Conservation (phyloP, 2,888 invertebrate species). For the Trachelus troglodyta region DNA sequence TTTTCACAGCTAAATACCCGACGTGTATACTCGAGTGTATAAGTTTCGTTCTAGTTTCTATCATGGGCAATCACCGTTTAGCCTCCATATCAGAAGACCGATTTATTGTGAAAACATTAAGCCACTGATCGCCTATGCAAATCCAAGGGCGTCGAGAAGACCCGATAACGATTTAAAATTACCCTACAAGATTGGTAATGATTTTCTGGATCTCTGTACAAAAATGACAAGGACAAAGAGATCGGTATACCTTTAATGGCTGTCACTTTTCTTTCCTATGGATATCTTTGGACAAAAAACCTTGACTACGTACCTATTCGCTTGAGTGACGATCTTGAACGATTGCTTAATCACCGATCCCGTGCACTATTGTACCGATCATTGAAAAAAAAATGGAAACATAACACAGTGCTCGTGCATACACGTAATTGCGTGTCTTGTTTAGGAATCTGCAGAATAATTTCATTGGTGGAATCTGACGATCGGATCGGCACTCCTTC, state of each 20-base stretch:
- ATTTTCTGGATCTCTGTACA: not conserved
- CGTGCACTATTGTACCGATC: not conserved
- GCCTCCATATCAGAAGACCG: not conserved
- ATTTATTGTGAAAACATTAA: not conserved
- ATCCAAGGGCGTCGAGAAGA: not conserved
- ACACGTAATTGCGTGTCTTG: not conserved
- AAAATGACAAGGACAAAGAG: not conserved
- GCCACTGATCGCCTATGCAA: not conserved
- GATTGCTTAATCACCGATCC: not conserved
- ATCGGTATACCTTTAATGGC: not conserved
- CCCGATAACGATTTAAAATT: not conserved
- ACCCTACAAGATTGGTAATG: not conserved
- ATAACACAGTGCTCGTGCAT: not conserved
- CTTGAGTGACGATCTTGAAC: not conserved
- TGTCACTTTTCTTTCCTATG: not conserved
- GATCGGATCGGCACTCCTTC: not conserved
- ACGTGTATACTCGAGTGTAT: not conserved
- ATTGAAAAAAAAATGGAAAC: not conserved
- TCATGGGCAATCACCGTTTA: not conserved
- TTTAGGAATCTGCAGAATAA: not conserved
- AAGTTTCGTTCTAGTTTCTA: constrained; percentile 4
- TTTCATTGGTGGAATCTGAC: not conserved
- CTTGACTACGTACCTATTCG: not conserved
- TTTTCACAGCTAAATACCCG: not conserved
- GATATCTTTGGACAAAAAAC: not conserved